Evolutionary conservation across 2,888 invertebrate species (phyloP).

Genomic region (Trilocha varians): DNA sequence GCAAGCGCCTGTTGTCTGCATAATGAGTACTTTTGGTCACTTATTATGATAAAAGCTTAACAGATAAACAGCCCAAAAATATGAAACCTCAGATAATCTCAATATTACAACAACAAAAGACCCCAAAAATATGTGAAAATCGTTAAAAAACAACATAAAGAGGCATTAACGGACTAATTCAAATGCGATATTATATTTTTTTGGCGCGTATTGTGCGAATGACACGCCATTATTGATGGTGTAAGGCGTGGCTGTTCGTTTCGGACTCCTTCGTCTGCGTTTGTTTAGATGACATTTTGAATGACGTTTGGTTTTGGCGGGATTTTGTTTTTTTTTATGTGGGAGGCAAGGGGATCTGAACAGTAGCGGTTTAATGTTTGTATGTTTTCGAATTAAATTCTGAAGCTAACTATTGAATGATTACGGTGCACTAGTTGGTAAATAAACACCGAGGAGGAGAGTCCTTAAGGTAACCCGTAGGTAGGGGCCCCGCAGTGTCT

Average conservation of each 20-base stretch:
- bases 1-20: no score
- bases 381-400: no score
- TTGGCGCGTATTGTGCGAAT: conserved; percentile 27
- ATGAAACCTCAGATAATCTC: no score
- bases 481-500: no score
- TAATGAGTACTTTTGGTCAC: no score
- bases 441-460: no score
- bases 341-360: no score
- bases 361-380: neutral
- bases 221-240: conserved; percentile 45
- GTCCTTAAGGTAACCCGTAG: no score
- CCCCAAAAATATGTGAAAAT: neutral
- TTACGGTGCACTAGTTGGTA: no score
- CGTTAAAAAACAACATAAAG: neutral
- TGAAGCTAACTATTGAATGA: no score
- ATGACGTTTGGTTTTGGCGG: conserved; percentile 4
- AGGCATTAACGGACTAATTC: neutral
- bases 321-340: neutral
- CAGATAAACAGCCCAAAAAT: no score
- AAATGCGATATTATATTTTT: conserved; percentile 4
- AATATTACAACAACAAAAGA: neutral
- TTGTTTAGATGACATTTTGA: conserved; percentile 21
- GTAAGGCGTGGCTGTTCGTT: conserved; percentile 37
- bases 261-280: conserved; percentile 28
- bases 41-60: no score